These are phyloP conservation scores for Odontomyia ornata DNA, from an alignment of 2,888 invertebrate species.

Conservation along the genomic window DNA sequence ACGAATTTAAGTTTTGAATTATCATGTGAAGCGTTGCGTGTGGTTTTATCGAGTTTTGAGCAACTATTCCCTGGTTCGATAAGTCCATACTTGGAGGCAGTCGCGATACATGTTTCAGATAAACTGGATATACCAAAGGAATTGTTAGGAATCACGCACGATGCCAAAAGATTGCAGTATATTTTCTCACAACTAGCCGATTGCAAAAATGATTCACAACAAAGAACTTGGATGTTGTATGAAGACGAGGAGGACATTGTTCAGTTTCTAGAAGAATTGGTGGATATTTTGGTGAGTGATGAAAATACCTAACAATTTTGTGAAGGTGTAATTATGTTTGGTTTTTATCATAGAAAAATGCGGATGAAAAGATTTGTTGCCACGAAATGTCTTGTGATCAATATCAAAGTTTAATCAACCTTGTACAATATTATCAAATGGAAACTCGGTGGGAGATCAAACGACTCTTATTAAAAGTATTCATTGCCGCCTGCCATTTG, in stretches of 20 bases:
- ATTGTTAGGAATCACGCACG: conserved; percentile 80
- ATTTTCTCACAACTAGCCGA: conserved; percentile 85
- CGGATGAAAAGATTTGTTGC: conserved; percentile 87
- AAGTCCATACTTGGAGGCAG: conserved; percentile 70
- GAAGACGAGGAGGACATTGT: conserved; percentile 92
- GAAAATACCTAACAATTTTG: neutral
- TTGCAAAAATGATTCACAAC: conserved; percentile 94
- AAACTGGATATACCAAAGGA: conserved; percentile 70
- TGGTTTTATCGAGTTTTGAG: conserved; percentile 70
- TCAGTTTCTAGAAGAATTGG: conserved; percentile 82
- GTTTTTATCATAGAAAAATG: conserved; percentile 78
- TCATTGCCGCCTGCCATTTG: conserved; percentile 87
- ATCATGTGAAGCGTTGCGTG: conserved; percentile 84
- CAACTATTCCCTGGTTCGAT: conserved; percentile 69
- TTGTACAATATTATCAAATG: conserved; percentile 97
- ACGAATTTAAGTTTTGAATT: conserved; percentile 87
- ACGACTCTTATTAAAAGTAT: conserved; percentile 82
- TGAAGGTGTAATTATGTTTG: neutral
- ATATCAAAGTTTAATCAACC: conserved; percentile 82
- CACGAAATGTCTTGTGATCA: conserved; percentile 85
- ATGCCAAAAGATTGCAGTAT: conserved; percentile 82
- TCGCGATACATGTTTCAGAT: conserved; percentile 69
- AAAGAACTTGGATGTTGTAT: conserved; percentile 93
- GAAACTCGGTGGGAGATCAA: conserved; percentile 88
- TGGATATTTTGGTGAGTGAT: conserved; percentile 78